phyloP scores from a whole-genome alignment of 2,113 vertebrate genomes.

The Raphicerus campestris region DNA sequence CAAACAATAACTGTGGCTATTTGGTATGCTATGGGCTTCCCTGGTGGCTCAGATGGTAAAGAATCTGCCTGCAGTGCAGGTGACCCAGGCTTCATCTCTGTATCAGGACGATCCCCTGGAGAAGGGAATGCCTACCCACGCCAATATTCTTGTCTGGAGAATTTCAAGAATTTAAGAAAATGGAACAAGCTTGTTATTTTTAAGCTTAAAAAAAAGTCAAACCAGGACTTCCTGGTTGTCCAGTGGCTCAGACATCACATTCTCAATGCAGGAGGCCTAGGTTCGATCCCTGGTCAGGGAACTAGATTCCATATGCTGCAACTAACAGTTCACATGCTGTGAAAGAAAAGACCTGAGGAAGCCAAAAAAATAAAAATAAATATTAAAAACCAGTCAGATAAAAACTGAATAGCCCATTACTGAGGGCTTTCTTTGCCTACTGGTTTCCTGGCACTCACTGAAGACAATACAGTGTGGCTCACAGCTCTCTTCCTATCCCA shows the following conservation, averaged over 20 bases:
- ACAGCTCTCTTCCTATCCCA: not conserved
- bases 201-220: not conserved
- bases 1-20: not conserved
- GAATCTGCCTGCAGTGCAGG: not conserved
- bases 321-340: not conserved
- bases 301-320: not conserved
- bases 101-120: not conserved
- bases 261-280: not conserved
- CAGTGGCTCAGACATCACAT: not conserved
- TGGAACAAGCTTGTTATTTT: conserved; percentile 4
- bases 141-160: not conserved
- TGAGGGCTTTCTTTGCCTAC: not conserved
- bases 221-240: not conserved
- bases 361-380: not conserved
- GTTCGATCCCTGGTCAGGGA: not conserved
- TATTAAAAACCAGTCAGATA: not conserved
- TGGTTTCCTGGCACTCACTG: not conserved
- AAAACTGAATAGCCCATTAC: not conserved
- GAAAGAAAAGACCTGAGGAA: not conserved
- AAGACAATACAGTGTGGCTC: not conserved
- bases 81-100: not conserved
- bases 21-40: not conserved
- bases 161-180: conserved; percentile 24
- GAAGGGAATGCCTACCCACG: not conserved
- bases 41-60: not conserved